These are phyloP conservation scores for Tauraco erythrolophus DNA, from an alignment of 2,113 vertebrate genomes.

Conservation along the genomic window DNA sequence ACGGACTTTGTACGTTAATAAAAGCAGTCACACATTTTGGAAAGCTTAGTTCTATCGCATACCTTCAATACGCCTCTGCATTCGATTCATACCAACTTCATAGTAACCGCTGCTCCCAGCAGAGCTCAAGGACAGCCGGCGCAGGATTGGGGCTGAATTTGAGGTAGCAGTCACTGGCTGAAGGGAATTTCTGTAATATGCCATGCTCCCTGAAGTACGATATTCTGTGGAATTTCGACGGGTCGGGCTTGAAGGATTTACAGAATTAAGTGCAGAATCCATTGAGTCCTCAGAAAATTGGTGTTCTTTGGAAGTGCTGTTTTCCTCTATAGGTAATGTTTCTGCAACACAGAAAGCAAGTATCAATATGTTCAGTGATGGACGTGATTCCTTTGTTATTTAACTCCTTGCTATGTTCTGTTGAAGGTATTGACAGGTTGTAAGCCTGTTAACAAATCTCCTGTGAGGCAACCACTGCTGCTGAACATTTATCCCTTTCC, in stretches of 20 bases:
- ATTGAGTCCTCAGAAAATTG: conserved; percentile 79
- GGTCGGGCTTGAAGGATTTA: conserved; percentile 75
- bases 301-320: conserved; percentile 83
- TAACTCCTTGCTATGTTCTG: not conserved
- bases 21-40: not conserved
- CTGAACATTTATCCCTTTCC: not conserved
- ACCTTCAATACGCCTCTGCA: conserved; percentile 90
- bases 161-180: conserved; percentile 66
- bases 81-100: conserved; percentile 76
- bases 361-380: not conserved
- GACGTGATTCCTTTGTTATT: not conserved
- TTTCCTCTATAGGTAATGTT: conserved; percentile 82
- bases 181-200: conserved; percentile 73
- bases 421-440: not conserved
- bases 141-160: conserved; percentile 65
- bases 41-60: conserved; percentile 2
- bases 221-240: conserved; percentile 76
- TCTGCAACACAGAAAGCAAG: conserved; percentile 81
- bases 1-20: not conserved
- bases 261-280: conserved; percentile 86
- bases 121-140: conserved; percentile 75
- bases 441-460: not conserved
- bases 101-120: conserved; percentile 63
- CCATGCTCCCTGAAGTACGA: conserved; percentile 69
- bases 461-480: not conserved